These are phyloP conservation scores for Adelognathus sp. DNA, from an alignment of 2,888 invertebrate genomes.

Conservation along the genomic window DNA sequence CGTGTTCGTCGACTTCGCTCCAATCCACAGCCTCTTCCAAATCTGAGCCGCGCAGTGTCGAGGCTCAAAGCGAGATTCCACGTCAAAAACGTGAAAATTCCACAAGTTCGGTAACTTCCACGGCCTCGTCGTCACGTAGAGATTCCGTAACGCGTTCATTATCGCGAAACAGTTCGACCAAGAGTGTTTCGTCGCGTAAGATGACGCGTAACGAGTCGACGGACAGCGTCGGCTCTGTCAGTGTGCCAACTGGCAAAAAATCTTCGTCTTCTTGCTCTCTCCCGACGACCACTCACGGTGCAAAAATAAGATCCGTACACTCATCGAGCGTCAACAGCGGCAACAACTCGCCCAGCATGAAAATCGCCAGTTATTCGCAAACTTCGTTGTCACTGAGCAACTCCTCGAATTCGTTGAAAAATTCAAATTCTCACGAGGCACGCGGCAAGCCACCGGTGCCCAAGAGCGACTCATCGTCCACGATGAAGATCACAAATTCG, in stretches of 20 bases:
- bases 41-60: not conserved
- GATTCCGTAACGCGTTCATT: conserved; percentile 37
- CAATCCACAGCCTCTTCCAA: not conserved
- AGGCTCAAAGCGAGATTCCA: conserved; percentile 38
- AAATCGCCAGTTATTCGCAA: conserved; percentile 53
- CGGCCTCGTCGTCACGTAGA: conserved; percentile 11
- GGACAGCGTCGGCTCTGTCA: conserved; percentile 65
- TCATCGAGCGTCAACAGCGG: conserved; percentile 60
- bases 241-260: conserved; percentile 78
- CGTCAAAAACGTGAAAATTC: conserved; percentile 62
- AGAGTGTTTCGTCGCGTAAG: conserved; percentile 71
- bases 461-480: conserved; percentile 76
- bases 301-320: conserved; percentile 73
- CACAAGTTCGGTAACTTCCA: conserved; percentile 39
- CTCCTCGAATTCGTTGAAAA: conserved; percentile 67
- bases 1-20: conserved; percentile 16
- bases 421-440: conserved; percentile 71
- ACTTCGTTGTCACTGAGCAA: conserved; percentile 1
- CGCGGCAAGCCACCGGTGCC: conserved; percentile 82
- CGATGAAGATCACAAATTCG: conserved; percentile 68
- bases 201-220: conserved; percentile 73
- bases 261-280: conserved; percentile 74
- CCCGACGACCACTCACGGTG: conserved; percentile 75
- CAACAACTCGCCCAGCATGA: too few relatives aligned
- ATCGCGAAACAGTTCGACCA: conserved; percentile 68